A percentile compares a stretch with the other conserved stretches of the same genome.
phyloP scores from a whole-genome alignment of 2,888 invertebrate species.

The Nysson spinosus region DNA sequence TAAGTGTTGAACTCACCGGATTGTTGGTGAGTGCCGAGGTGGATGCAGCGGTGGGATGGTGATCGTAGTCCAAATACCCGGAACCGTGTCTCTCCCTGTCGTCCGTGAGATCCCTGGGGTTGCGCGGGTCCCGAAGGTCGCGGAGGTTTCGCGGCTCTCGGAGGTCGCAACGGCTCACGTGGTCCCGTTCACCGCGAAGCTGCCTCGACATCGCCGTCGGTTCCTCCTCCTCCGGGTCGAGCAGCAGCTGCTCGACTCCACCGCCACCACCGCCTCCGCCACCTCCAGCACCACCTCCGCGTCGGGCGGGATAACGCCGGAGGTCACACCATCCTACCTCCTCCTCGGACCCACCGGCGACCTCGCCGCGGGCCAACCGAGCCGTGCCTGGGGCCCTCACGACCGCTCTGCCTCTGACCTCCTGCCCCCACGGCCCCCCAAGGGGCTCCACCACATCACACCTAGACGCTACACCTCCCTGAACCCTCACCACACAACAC shows the following conservation, averaged over 20 bases:
- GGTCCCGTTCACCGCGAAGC: slow-evolving; percentile 69
- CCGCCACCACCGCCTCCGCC: slow-evolving; percentile 51
- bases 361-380: slow-evolving; percentile 78
- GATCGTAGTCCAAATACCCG: slow-evolving; percentile 66
- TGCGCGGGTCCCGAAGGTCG: slow-evolving; percentile 64
- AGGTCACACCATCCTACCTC: slow-evolving; percentile 75
- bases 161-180: slow-evolving; percentile 61
- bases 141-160: slow-evolving; percentile 56
- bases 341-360: slow-evolving; percentile 76
- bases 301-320: slow-evolving; percentile 71
- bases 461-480: slow-evolving; percentile 65
- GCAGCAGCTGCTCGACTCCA: slow-evolving; percentile 74
- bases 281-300: slow-evolving; percentile 63
- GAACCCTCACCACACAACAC: slow-evolving; percentile 63
- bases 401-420: slow-evolving; percentile 67
- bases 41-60: slow-evolving; percentile 59
- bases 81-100: slow-evolving; percentile 62
- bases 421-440: slow-evolving; percentile 66
- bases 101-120: slow-evolving; percentile 60
- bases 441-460: slow-evolving; percentile 76
- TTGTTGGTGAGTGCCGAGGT: slow-evolving; percentile 66
- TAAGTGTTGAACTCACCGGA: slow-evolving; percentile 61
- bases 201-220: slow-evolving; percentile 74
- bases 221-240: slow-evolving; percentile 76
- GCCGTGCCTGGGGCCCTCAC: slow-evolving; percentile 73